phyloP scores from a whole-genome alignment of 1,140 invertebrate genomes.

The Nautilus pompilius region DNA sequence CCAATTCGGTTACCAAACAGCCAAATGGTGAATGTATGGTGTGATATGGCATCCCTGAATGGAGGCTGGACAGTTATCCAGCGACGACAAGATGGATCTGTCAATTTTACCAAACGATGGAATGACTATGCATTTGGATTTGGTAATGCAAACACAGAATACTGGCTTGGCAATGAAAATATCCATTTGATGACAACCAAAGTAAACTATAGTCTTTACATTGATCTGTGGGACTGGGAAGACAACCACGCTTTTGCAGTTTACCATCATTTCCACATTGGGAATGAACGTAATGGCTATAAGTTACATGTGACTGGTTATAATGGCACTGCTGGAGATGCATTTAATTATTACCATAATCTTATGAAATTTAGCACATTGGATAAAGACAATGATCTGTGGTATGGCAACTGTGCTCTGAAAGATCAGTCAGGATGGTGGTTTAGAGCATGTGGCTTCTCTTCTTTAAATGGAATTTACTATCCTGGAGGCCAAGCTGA shows the following conservation, averaged over 20 bases:
- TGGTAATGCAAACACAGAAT: constrained; percentile 76
- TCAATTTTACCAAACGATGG: constrained; percentile 89
- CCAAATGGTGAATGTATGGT: constrained; percentile 69
- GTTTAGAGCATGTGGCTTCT: constrained; percentile 64
- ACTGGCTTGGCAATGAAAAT: constrained; percentile 58
- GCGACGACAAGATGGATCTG: constrained; percentile 70
- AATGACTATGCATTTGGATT: constrained; percentile 92
- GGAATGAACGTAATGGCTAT: constrained; percentile 71
- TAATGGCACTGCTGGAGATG: constrained; percentile 76
- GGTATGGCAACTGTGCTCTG: constrained; percentile 65
- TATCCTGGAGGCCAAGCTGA: constrained; percentile 30
- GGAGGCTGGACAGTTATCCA: constrained; percentile 86
- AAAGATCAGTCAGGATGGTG: constrained; percentile 63
- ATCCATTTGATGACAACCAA: constrained; percentile 50
- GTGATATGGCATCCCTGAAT: constrained; percentile 70
- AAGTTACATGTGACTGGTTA: constrained; percentile 87
- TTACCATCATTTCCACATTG: constrained; percentile 26
- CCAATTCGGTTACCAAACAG: constrained; percentile 68
- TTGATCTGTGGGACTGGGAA: constrained; percentile 92
- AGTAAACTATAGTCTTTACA: constrained; percentile 78
- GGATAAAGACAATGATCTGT: constrained; percentile 62
- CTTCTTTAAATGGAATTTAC: constrained; percentile 64
- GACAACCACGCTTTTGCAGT: constrained; percentile 66
- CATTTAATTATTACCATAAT: constrained; percentile 61
- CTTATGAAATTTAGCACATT: constrained; percentile 62